phyloP scores from a whole-genome alignment of 2,113 vertebrate genomes.

The Actenoides lindsayi region DNA sequence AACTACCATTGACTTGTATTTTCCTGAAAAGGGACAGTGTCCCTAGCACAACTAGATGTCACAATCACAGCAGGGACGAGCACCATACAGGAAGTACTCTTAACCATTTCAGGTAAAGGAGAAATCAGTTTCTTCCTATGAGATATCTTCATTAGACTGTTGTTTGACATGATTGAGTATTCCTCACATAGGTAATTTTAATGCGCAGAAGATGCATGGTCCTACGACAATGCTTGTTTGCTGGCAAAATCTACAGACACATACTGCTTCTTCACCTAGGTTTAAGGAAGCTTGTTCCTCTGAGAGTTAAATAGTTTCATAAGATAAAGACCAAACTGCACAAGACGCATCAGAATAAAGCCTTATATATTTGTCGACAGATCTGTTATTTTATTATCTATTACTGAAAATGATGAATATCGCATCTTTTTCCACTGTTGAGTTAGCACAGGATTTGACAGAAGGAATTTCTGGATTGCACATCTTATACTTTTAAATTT shows the following conservation, averaged over 20 bases:
- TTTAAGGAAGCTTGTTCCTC: background rate
- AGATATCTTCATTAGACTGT: background rate
- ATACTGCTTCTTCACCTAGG: background rate
- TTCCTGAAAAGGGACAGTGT: background rate
- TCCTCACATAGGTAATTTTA: background rate
- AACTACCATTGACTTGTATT: background rate
- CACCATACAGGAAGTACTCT: background rate
- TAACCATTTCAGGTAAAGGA: background rate
- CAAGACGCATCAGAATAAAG: background rate
- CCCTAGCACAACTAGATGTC: background rate
- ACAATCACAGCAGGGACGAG: background rate
- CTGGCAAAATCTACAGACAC: background rate
- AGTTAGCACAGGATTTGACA: background rate
- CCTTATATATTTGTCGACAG: background rate
- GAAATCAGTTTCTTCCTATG: background rate
- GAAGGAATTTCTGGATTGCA: background rate
- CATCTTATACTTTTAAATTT: background rate
- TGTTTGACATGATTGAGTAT: background rate
- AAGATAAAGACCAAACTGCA: background rate
- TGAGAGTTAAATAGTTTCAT: background rate
- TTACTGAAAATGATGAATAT: background rate
- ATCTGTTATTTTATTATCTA: background rate
- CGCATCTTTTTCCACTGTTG: background rate
- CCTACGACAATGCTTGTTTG: fast-evolving
- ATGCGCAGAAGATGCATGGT: background rate